Evolutionary conservation across 2,113 vertebrate genomes (phyloP).

Genomic region (Okapia johnstoni): DNA sequence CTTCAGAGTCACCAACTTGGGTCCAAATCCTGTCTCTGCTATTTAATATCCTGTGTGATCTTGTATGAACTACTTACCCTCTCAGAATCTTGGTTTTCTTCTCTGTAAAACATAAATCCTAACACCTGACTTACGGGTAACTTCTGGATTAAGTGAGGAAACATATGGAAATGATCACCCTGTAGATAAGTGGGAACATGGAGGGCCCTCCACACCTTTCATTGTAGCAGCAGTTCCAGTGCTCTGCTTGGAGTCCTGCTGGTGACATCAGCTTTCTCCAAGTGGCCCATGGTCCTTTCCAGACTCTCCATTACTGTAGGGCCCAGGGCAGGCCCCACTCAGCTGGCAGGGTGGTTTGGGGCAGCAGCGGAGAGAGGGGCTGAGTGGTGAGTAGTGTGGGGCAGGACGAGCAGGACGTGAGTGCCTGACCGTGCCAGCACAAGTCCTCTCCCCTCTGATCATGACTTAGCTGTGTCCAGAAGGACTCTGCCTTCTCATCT

Average conservation of each 20-base stretch:
- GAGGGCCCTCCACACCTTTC: too few relatives aligned
- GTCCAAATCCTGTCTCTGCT: background rate
- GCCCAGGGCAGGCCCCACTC: background rate
- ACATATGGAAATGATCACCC: background rate
- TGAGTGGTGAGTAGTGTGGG: too few relatives aligned
- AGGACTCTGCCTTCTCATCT: background rate
- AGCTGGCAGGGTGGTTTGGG: background rate
- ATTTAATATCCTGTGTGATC: background rate
- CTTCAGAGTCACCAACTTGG: background rate
- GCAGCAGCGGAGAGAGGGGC: background rate
- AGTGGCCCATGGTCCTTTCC: background rate
- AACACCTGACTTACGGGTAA: background rate
- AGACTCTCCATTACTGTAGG: rapidly evolving
- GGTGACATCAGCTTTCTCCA: background rate
- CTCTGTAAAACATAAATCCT: background rate
- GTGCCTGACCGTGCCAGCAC: background rate
- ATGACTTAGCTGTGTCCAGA: background rate
- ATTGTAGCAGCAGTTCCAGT: background rate
- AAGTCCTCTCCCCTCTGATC: background rate
- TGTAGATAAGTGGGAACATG: background rate
- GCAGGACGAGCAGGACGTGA: background rate
- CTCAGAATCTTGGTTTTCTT: background rate
- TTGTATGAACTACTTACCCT: background rate
- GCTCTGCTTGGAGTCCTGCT: background rate
- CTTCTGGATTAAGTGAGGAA: background rate